Evolutionary conservation across 1,140 invertebrate genomes (phyloP), one percentile per base, ranked within the genome.

Genomic region (Pinna nobilis): DNA sequence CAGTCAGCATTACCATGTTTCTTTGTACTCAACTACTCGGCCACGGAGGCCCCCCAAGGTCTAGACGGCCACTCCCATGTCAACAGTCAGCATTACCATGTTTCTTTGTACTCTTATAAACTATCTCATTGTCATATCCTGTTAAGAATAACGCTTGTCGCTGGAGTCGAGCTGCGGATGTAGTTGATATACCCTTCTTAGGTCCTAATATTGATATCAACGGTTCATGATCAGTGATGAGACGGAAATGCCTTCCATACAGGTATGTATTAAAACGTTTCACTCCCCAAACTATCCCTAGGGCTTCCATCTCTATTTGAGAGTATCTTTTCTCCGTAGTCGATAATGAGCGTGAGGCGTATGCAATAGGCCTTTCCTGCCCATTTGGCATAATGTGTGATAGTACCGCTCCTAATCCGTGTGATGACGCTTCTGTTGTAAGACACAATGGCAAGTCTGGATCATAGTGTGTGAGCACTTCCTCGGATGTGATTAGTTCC

Each of bases 241-340:
- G 50, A 23, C 67, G 79, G 55, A 87, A 84, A 11, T 75, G 66
- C 47, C 81, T 77, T 57, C 88, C 91, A 81, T 82, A 90, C 4
- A 91, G 55, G 77, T 90, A 92, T 39, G 90, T 77, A 37, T 91
- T 85, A 80, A 92, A 92, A 79, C 90, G 90, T 67, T 88, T 87
- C 5, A 92, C 85, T 4, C 87, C 89, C 80, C 85, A 92, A 1
- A 92, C 70, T 13, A 92, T 88, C 2, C 88, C 87, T n/a, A 91
- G 76, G 7, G 88, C 90, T 84, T 93, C 91, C 77, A 88, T 91
- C 37, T 93, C 90, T 30, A 91, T 89, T 70, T 90, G 88, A 11
- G 86, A 70, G 60, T 92, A 91, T 63, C 88, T 91, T 77, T 82
- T 74, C 32, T 92, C 90, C 20, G 89, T 78, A 30, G 61, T 25